Conservation (phyloP, 2,113 vertebrate genomes). For the Chaetorhynchus papuensis region DNA sequence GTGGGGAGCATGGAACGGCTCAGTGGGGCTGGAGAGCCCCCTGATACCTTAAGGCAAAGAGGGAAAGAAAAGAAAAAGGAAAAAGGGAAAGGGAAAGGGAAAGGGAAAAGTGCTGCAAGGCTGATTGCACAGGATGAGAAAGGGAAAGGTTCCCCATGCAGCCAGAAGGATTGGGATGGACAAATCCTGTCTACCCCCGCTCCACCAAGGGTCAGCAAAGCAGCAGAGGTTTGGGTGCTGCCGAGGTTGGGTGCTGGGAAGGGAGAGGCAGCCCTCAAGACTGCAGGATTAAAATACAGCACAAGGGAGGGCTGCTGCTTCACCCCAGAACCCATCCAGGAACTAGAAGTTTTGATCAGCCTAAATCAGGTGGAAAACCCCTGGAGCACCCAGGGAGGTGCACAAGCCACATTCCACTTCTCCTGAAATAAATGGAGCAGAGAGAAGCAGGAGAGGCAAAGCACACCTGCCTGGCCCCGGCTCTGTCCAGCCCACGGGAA, state of each 20-base stretch:
- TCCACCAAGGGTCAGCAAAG: neutral
- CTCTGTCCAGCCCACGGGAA: accelerated
- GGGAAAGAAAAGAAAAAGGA: neutral
- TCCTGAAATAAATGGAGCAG: neutral
- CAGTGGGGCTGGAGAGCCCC: accelerated
- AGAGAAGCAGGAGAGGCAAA: neutral
- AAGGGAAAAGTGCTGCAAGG: accelerated
- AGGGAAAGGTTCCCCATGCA: accelerated
- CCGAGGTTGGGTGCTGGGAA: too few relatives aligned
- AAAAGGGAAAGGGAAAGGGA: neutral
- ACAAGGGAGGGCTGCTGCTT: accelerated
- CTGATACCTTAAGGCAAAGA: accelerated
- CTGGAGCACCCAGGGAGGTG: neutral
- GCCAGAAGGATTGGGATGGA: neutral
- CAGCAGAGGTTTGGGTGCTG: neutral
- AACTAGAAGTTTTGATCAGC: neutral
- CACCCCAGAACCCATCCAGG: neutral
- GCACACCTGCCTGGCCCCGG: neutral
- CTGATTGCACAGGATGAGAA: accelerated
- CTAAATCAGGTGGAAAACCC: neutral
- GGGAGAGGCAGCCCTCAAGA: neutral
- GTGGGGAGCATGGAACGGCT: accelerated
- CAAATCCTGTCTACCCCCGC: accelerated
- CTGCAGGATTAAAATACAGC: neutral
- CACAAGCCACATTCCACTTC: neutral